phyloP scores from a whole-genome alignment of 2,797 vertebrate genomes.

The Gambusia yucatana region DNA sequence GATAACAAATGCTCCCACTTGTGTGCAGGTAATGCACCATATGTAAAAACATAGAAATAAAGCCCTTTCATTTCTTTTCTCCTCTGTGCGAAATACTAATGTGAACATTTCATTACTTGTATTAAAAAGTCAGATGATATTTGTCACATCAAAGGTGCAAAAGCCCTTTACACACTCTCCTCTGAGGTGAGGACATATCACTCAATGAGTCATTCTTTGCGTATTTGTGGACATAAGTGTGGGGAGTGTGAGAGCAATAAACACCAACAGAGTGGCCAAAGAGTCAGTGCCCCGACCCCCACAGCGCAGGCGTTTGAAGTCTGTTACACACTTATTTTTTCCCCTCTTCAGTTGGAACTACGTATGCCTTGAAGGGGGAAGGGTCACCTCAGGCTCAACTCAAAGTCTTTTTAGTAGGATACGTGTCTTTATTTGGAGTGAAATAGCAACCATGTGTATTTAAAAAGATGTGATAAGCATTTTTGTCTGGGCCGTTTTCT shows the following conservation, averaged over 20 bases:
- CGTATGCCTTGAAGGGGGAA: background rate
- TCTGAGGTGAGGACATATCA: constrained; percentile 2
- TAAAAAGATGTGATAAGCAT: background rate
- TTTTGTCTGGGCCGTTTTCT: background rate
- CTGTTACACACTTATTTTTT: background rate
- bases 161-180: constrained; percentile 5
- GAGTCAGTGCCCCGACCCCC: background rate
- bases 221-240: background rate
- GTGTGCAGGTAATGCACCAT: background rate
- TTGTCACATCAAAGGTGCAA: constrained; percentile 3
- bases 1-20: background rate
- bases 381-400: background rate
- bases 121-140: constrained; percentile 13
- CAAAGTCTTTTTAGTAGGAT: background rate
- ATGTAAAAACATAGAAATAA: background rate
- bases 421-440: background rate
- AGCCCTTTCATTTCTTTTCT: background rate
- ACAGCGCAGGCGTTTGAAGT: background rate
- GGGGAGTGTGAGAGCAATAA: background rate
- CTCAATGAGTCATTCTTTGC: constrained; percentile 35
- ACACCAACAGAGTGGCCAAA: background rate
- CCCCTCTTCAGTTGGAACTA: background rate
- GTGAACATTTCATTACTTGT: background rate
- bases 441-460: background rate
- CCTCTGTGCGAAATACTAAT: background rate